Evolutionary conservation across 2,888 invertebrate species (phyloP).

Genomic region (Xylophagus ater): DNA sequence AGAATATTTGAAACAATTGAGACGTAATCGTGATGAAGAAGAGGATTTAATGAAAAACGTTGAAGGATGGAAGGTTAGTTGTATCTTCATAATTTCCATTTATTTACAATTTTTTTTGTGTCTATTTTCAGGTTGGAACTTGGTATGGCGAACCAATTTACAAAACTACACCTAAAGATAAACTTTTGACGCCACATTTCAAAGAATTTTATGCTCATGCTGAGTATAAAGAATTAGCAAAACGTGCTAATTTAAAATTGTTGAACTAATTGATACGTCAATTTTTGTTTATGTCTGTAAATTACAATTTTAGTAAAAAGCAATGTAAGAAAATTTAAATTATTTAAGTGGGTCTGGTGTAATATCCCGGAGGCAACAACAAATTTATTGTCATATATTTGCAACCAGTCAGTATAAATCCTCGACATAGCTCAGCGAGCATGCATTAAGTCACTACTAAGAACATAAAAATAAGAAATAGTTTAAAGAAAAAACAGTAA

Average conservation of each 20-base stretch:
- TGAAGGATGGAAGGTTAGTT: conserved; percentile 67
- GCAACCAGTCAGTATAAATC: too few relatives aligned
- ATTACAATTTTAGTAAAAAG: too few relatives aligned
- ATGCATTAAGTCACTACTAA: too few relatives aligned
- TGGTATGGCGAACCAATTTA: conserved; percentile 75
- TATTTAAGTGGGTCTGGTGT: too few relatives aligned
- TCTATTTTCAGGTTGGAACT: conserved; percentile 54
- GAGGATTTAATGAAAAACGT: conserved; percentile 79
- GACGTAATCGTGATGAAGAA: conserved; percentile 74
- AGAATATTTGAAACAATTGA: conserved; percentile 66
- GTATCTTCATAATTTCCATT: neutral
- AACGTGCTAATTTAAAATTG: conserved; percentile 44
- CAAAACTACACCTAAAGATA: conserved; percentile 53
- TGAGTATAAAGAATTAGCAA: conserved; percentile 41
- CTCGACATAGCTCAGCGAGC: too few relatives aligned
- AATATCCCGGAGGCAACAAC: too few relatives aligned
- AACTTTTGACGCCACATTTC: conserved; percentile 50
- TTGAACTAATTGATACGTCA: too few relatives aligned
- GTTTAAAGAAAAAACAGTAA: too few relatives aligned
- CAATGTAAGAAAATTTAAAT: too few relatives aligned
- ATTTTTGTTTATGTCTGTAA: too few relatives aligned
- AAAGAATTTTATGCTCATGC: conserved; percentile 64
- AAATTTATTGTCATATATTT: too few relatives aligned
- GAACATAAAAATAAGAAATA: too few relatives aligned
- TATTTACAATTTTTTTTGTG: conserved; percentile 3